Evolutionary conservation across 2,888 invertebrate species (phyloP), one percentile per base, ranked within the genome.

Genomic region (Cepaea hortensis): DNA sequence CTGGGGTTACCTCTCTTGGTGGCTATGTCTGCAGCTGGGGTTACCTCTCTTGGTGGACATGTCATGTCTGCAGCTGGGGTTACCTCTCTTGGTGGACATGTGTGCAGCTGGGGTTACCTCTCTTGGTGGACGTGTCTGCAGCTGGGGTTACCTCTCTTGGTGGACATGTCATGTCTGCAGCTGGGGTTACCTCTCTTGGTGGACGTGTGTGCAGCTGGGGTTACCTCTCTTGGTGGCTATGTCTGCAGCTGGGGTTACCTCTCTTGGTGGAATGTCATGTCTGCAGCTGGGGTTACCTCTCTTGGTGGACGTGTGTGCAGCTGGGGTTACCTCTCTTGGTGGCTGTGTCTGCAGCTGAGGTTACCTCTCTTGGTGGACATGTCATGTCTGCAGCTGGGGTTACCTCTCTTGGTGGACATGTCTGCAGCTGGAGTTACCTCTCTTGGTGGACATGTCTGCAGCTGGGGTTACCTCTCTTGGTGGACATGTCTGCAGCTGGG

Each of bases 81-180:
- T n/a, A n/a, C n/a, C n/a, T 90, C 80, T 92, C 92, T 1, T 92
- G 92, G 92, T 92, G 92, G 92, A 93, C 92, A 11, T 91, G 91
- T 86, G n/a, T 92, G 61, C 91, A 90, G 87, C 90, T 92, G 86
- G 91, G n/a, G n/a, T n/a, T n/a, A n/a, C n/a, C n/a, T 90, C 80
- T 92, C 92, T 1, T 92, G 92, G 92, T 92, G 92, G 92, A 93
- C 92, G 11, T 91, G 91, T 86, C 35, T 92, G 61, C 91, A 90
- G 87, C 90, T 92, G 86, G 91, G n/a, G n/a, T n/a, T n/a, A n/a
- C n/a, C n/a, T 90, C 80, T 92, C 92, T 1, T 92, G 92, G 92
- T 92, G 92, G 92, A 93, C 92, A 11, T 91, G 91, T 86, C 35
- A n/a, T n/a, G n/a, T n/a, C n/a, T 92, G 61, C 91, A 90, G 87